Evolutionary conservation across 2,888 invertebrate species (phyloP), one percentile per base, ranked within the genome.

Genomic region (Griposia aprilina): DNA sequence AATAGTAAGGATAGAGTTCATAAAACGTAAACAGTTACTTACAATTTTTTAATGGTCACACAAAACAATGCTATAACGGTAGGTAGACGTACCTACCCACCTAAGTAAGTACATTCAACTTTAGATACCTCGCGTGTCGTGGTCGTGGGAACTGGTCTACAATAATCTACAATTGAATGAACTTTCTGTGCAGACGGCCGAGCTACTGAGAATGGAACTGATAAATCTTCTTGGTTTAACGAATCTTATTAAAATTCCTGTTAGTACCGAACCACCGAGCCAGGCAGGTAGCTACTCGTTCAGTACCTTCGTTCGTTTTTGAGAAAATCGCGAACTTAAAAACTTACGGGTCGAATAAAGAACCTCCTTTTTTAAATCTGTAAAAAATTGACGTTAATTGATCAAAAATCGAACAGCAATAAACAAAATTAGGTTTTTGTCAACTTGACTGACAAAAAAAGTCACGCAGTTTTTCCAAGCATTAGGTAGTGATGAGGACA

Each of bases 101-200:
- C 4, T 36, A 48, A 26, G 23, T 81, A 52, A 69, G 80, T 55
- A 36, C 78, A 45, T 66, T 81, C 69, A 83, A 81, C 80, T 78
- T 45, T 15, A 67, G 59, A 72, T 65, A 76, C 26, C 36, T 69
- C 52, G 41, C 36, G 17, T 17, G 13, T 65, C 74, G 87, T 85
- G 86, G 74, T 65, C 74, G 87, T 85, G 86, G 74, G 87, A 87
- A 87, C 52, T 74, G 23, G 23, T 79, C 48, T 79, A 71, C 70
- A 70, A 77, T 41, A 41, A 41, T 66, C 41, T 81, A 77, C 75
- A 79, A 81, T 80, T 45, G 70, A 79, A 84, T 80, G 73, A 76
- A 74, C 65, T 81, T 70, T 79, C 66, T 72, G 70, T 20, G 26
- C 20, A 55, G n/a, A 62, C 69, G 5, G 20, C 41, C 26, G 20